These are phyloP conservation scores for Macrosteles quadrilineatus DNA, from an alignment of 1,140 invertebrate genomes.

Conservation along the genomic window DNA sequence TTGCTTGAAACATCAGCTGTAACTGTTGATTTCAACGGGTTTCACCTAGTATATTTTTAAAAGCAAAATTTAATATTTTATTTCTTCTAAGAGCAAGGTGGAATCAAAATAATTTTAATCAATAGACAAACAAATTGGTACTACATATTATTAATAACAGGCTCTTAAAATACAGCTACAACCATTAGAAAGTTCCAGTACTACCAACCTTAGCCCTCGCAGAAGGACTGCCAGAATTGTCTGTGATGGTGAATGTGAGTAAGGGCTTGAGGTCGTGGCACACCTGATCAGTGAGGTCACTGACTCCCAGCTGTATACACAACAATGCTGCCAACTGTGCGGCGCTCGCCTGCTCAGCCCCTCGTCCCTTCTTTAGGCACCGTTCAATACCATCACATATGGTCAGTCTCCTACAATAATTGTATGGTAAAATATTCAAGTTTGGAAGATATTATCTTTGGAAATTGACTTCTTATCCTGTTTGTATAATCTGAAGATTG, in stretches of 20 bases:
- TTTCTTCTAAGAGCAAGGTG: too few relatives aligned
- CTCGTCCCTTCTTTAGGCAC: constrained; percentile 78
- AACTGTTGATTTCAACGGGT: too few relatives aligned
- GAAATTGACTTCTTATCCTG: too few relatives aligned
- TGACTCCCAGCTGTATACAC: constrained; percentile 78
- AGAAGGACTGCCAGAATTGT: constrained; percentile 59
- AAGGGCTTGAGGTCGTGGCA: constrained; percentile 60
- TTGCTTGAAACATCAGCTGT: too few relatives aligned
- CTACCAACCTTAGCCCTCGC: constrained; percentile 64
- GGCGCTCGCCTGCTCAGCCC: constrained; percentile 76
- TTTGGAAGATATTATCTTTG: constrained; percentile 15
- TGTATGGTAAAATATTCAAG: constrained; percentile 31
- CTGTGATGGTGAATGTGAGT: constrained; percentile 59
- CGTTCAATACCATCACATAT: constrained; percentile 78
- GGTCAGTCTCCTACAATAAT: constrained; percentile 66
- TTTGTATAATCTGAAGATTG: too few relatives aligned
- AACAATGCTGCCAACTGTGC: constrained; percentile 76
- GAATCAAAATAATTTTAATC: too few relatives aligned
- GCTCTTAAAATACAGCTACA: too few relatives aligned
- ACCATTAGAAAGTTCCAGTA: too few relatives aligned
- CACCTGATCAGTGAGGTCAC: constrained; percentile 62
- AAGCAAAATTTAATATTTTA: too few relatives aligned
- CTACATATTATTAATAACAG: too few relatives aligned
- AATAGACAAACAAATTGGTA: too few relatives aligned
- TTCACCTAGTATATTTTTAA: too few relatives aligned